Evolutionary conservation across 2,113 vertebrate genomes (phyloP).

Genomic region (Phrynosoma blainvillii): DNA sequence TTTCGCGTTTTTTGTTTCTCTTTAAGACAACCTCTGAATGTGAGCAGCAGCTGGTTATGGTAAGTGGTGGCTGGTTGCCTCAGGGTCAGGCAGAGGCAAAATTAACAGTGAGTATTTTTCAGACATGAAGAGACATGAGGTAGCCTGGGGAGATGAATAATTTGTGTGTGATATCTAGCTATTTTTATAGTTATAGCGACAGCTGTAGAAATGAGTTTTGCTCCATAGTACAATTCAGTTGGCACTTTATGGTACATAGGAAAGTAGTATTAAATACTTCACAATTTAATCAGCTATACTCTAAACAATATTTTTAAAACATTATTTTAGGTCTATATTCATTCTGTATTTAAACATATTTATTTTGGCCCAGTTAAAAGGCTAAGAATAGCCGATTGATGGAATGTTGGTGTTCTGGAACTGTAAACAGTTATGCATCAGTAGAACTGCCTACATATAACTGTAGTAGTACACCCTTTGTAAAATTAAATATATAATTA

Average conservation of each 20-base stretch:
- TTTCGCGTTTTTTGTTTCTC: no score
- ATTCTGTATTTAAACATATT: neutral
- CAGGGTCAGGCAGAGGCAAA: neutral
- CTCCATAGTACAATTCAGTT: neutral
- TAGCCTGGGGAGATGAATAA: neutral
- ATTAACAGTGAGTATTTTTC: neutral
- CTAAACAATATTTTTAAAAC: neutral
- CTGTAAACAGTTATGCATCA: neutral
- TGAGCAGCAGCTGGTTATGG: neutral
- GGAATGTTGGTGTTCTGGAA: constrained; percentile 26
- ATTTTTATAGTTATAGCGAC: neutral
- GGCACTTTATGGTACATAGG: fast-evolving
- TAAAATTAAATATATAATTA: constrained; percentile 33
- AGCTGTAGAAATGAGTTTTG: neutral
- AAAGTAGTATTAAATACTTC: neutral
- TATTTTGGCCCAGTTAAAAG: constrained; percentile 34
- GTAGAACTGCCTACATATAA: constrained; percentile 17
- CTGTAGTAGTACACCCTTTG: neutral
- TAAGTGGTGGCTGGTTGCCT: neutral
- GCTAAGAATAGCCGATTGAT: neutral
- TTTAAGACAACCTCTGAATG: no score
- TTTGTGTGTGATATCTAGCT: neutral
- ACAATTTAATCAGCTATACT: neutral
- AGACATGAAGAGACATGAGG: neutral
- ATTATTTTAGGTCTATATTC: fast-evolving